Evolutionary conservation across 2,113 vertebrate genomes (phyloP), one percentile per base, ranked within the genome.

Genomic region (Echinops telfairi): DNA sequence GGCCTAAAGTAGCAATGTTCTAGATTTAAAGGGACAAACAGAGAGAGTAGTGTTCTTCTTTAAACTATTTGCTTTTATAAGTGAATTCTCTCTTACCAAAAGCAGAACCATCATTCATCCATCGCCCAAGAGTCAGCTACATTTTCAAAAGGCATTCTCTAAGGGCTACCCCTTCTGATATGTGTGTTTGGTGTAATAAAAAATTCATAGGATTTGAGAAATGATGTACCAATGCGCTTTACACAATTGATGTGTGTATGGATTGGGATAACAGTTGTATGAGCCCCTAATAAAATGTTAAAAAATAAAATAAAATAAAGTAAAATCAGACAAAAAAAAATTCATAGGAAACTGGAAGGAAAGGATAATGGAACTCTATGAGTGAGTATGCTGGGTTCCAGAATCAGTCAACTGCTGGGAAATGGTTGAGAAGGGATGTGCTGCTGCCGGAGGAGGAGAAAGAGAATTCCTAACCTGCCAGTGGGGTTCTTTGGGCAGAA

Each of bases 11-110:
- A 86, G 40, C 58, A 76, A 88, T 16, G 6, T 60, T 68, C 73
- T 1, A 53, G 64, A 91, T 22, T 86, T 62, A 84, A 95, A 94
- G 80, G 86, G 94, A n/a, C n/a, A n/a, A n/a, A n/a, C n/a, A n/a
- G n/a, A 92, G 3, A 81, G 40, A 81, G 81, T 6, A 31, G 64
- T 36, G 81, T 53, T 92, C 89, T 89, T 91, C 62, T 71, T 80
- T 29, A 86, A 70, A 58, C 31, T 33, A 40, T 85, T 66, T 77
- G 60, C 58, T 73, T 70, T 91, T 70, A 88, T 64, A 90, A 95
- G 33, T 15, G 17, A 93, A 71, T 17, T 40, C 64, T 33, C 14
- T 20, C 23, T 82, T 43, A 86, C 43, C 22, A 57, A 82, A 90
- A 4, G n/a, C 2, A 89, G 23, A 82, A 75, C 29, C 81, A 91